These are phyloP conservation scores for Pygmarrhopalites habei DNA, from an alignment of 1,140 invertebrate genomes.

Conservation along the genomic window DNA sequence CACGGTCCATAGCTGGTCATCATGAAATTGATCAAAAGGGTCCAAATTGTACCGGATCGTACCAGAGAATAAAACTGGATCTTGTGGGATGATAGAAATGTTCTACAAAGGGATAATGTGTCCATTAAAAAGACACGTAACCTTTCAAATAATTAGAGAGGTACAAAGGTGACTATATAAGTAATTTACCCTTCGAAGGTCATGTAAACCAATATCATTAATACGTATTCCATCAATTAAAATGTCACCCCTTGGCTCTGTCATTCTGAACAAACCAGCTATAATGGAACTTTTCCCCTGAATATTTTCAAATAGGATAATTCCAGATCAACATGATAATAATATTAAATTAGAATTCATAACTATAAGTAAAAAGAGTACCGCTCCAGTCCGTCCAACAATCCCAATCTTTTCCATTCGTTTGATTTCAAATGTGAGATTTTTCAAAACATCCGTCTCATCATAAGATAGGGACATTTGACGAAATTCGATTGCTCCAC, in stretches of 20 bases:
- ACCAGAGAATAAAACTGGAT: constrained; percentile 66
- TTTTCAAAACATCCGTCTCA: constrained; percentile 48
- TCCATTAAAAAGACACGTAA: too few species aligned
- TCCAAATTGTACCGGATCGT: constrained; percentile 75
- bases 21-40: constrained; percentile 69
- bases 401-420: constrained; percentile 60
- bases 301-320: too few species aligned
- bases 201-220: constrained; percentile 49
- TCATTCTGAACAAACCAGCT: constrained; percentile 51
- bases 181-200: constrained; percentile 59
- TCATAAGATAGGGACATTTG: constrained; percentile 55
- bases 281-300: constrained; percentile 46
- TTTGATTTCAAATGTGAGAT: constrained; percentile 51
- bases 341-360: too few species aligned
- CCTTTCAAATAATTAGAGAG: too few species aligned
- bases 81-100: constrained; percentile 66
- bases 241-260: constrained; percentile 55
- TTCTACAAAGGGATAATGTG: too few species aligned
- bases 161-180: too few species aligned
- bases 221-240: constrained; percentile 51
- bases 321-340: too few species aligned
- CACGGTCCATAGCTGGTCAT: constrained; percentile 71
- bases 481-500: constrained; percentile 59
- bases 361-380: too few species aligned
- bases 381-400: constrained; percentile 61